phyloP scores from a whole-genome alignment of 2,797 vertebrate species.

The Buphagus erythrorhynchus region DNA sequence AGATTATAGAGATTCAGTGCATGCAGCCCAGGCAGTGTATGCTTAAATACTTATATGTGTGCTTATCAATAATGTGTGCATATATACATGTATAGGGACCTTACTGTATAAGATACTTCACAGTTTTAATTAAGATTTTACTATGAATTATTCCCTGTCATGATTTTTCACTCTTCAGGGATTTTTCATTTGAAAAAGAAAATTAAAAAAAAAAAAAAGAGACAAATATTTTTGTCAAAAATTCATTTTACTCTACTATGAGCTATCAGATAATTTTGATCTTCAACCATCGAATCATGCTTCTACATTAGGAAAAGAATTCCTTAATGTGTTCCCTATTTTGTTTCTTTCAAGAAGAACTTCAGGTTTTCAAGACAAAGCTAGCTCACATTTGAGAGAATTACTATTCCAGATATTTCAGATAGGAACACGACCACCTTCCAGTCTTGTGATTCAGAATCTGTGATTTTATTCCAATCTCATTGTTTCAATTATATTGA shows the following conservation, averaged over 20 bases:
- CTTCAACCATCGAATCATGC: neutral
- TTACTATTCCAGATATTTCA: neutral
- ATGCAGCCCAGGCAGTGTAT: neutral
- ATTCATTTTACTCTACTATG: neutral
- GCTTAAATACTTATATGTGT: neutral
- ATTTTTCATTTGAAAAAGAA: neutral
- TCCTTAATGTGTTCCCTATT: neutral
- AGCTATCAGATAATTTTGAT: neutral
- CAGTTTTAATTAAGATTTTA: neutral
- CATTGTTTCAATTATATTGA: neutral
- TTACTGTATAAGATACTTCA: neutral
- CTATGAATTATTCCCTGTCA: neutral
- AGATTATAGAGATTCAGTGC: neutral
- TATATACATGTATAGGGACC: neutral
- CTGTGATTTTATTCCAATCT: neutral
- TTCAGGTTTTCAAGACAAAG: neutral
- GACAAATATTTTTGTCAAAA: neutral
- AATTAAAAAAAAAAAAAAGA: neutral
- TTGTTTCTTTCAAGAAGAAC: neutral
- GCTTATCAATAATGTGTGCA: neutral
- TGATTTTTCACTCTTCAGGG: neutral
- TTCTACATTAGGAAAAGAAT: neutral
- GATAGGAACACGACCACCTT: accelerated
- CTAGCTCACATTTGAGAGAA: neutral
- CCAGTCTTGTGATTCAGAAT: neutral